Evolutionary conservation across 2,113 vertebrate genomes (phyloP).

Genomic region (Brachyhypopomus occidentalis): DNA sequence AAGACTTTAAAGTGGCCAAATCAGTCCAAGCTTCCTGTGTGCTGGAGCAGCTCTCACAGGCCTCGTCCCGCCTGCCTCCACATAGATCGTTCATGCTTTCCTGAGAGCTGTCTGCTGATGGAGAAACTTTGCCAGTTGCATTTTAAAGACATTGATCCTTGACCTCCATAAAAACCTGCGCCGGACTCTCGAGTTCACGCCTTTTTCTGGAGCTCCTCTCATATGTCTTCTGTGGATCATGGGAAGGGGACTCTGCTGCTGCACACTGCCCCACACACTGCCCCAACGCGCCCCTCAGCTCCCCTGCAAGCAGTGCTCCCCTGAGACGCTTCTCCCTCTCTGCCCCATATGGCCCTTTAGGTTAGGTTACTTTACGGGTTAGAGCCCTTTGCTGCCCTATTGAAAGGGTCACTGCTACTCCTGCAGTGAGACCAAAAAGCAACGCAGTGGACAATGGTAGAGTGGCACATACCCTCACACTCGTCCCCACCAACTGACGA

Average conservation of each 20-base stretch:
- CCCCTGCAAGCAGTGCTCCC: slow-evolving; percentile 35
- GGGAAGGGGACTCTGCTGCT: slow-evolving; percentile 7
- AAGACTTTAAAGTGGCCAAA: neutral
- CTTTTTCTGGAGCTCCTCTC: slow-evolving; percentile 19
- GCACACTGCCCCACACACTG: slow-evolving; percentile 5
- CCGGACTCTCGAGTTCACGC: slow-evolving; percentile 59
- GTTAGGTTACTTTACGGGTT: slow-evolving; percentile 48
- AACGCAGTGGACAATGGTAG: neutral
- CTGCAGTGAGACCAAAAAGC: slow-evolving; percentile 37
- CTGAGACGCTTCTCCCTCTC: neutral
- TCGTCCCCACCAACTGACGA: neutral
- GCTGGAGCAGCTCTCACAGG: too few species aligned
- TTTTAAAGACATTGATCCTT: slow-evolving; percentile 70
- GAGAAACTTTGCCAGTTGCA: slow-evolving; percentile 54
- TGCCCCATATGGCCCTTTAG: slow-evolving; percentile 13
- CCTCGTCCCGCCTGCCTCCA: slow-evolving; percentile 54
- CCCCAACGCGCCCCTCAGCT: slow-evolving; percentile 20
- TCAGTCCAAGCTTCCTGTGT: neutral
- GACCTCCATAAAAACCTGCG: slow-evolving; percentile 67
- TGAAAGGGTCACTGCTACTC: slow-evolving; percentile 41
- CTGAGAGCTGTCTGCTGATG: slow-evolving; percentile 28
- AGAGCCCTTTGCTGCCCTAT: slow-evolving; percentile 15
- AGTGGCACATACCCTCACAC: neutral
- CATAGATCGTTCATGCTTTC: slow-evolving; percentile 63
- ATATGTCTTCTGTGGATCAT: slow-evolving; percentile 2